Percentiles rank a stretch among this genome's conserved stretches.
phyloP scores from a whole-genome alignment of 2,113 vertebrate species.

The Litocranius walleri region DNA sequence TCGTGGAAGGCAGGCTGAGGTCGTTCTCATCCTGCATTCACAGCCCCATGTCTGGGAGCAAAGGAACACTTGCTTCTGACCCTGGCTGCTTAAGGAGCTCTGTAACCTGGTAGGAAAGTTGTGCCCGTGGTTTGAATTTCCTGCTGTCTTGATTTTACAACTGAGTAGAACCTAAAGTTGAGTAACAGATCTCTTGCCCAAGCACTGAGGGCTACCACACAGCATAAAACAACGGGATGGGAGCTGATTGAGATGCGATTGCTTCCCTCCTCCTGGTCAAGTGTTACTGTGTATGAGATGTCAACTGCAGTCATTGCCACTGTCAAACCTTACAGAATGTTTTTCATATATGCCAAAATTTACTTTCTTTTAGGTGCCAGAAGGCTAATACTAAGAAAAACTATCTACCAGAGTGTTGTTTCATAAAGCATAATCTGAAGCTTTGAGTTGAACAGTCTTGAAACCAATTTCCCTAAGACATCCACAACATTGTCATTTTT shows the following conservation, averaged over 20 bases:
- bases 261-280: neutral
- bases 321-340: neutral
- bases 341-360: neutral
- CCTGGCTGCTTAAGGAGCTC: neutral
- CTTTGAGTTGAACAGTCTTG: slow-evolving; percentile 15
- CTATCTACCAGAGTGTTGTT: slow-evolving; percentile 5
- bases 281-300: neutral
- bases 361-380: neutral
- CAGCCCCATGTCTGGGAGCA: neutral
- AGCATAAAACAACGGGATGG: neutral
- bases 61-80: neutral
- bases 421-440: neutral
- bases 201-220: slow-evolving; percentile 28
- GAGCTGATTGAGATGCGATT: neutral
- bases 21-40: neutral
- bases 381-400: neutral
- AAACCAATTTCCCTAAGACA: slow-evolving; percentile 23
- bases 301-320: neutral
- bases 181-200: slow-evolving; percentile 63
- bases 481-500: neutral
- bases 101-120: slow-evolving; percentile 24
- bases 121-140: slow-evolving; percentile 36
- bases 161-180: slow-evolving; percentile 46
- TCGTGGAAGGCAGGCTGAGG: neutral
- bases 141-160: slow-evolving; percentile 63